These are phyloP conservation scores for Chionodraco myersi DNA, from an alignment of 2,113 vertebrate genomes.

Conservation along the genomic window DNA sequence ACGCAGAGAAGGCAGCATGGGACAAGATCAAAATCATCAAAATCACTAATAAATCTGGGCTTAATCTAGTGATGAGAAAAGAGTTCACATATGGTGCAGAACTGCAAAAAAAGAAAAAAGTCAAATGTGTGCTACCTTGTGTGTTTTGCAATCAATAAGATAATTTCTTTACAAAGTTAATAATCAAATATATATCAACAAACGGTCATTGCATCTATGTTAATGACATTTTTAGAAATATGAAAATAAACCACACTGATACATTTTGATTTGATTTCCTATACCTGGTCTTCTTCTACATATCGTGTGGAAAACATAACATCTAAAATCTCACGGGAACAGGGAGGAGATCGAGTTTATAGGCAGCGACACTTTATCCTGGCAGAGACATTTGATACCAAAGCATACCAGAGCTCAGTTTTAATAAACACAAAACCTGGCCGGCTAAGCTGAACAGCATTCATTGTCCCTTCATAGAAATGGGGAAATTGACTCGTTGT, in stretches of 20 bases:
- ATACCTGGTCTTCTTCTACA: slow-evolving; percentile 57
- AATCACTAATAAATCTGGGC: slow-evolving; percentile 30
- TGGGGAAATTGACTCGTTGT: slow-evolving; percentile 56
- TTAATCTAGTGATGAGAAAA: slow-evolving; percentile 43
- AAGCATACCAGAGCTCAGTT: slow-evolving; percentile 60
- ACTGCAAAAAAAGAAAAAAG: background rate
- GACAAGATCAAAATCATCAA: slow-evolving; percentile 31
- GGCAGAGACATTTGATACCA: slow-evolving; percentile 61
- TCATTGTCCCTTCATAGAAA: slow-evolving; percentile 47
- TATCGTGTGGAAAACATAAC: slow-evolving; percentile 7
- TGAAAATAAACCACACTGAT: slow-evolving; percentile 61
- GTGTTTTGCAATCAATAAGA: background rate
- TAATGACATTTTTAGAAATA: slow-evolving; percentile 18
- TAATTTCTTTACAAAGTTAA: background rate
- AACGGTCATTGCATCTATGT: slow-evolving; percentile 16
- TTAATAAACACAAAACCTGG: slow-evolving; percentile 63
- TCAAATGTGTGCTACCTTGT: background rate
- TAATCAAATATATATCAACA: slow-evolving; percentile 3
- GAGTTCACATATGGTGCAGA: background rate
- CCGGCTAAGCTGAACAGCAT: slow-evolving; percentile 40
- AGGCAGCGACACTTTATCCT: slow-evolving; percentile 56
- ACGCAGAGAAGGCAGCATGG: slow-evolving; percentile 24
- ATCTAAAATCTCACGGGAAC: slow-evolving; percentile 46
- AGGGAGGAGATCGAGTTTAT: slow-evolving; percentile 59
- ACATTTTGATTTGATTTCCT: slow-evolving; percentile 57